These are phyloP conservation scores for Pyrocoelia pectoralis DNA, from an alignment of 2,888 invertebrate species.

Conservation along the genomic window DNA sequence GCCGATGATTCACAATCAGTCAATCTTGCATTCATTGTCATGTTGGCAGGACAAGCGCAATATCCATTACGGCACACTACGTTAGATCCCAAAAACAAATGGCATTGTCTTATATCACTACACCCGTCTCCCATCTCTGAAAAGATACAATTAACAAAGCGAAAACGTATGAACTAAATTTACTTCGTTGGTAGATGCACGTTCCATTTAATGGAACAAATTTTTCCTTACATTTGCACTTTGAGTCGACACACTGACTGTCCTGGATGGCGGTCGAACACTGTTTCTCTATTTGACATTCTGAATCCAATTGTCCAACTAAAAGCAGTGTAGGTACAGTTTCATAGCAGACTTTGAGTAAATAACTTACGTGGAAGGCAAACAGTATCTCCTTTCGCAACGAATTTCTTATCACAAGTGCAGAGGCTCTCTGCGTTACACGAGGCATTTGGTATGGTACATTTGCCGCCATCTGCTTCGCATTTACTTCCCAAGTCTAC, in stretches of 20 bases:
- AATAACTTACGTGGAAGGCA: constrained; percentile 25
- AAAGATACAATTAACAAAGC: constrained; percentile 13
- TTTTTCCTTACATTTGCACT: constrained; percentile 19
- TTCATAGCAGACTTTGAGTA: too few relatives aligned
- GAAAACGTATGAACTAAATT: background rate
- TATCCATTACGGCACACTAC: constrained; percentile 35
- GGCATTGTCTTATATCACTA: constrained; percentile 27
- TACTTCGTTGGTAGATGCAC: constrained; percentile 15
- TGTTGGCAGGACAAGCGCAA: constrained; percentile 36
- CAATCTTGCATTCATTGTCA: constrained; percentile 18
- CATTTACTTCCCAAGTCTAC: constrained; percentile 23
- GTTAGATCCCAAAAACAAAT: constrained; percentile 16
- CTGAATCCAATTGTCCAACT: constrained; percentile 3
- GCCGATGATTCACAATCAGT: constrained; percentile 17
- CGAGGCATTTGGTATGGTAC: constrained; percentile 9
- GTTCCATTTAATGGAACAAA: background rate
- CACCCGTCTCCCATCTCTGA: constrained; percentile 38
- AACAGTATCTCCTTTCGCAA: background rate
- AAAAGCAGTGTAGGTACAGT: too few relatives aligned
- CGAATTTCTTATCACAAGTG: constrained; percentile 6
- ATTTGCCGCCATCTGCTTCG: constrained; percentile 9
- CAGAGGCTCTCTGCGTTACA: constrained; percentile 12
- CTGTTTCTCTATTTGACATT: constrained; percentile 21
- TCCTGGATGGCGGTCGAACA: constrained; percentile 11
- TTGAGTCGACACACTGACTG: constrained; percentile 18